These are phyloP conservation scores for Cryptomyrus ogoouensis DNA, from an alignment of 2,113 vertebrate species.

Conservation along the genomic window DNA sequence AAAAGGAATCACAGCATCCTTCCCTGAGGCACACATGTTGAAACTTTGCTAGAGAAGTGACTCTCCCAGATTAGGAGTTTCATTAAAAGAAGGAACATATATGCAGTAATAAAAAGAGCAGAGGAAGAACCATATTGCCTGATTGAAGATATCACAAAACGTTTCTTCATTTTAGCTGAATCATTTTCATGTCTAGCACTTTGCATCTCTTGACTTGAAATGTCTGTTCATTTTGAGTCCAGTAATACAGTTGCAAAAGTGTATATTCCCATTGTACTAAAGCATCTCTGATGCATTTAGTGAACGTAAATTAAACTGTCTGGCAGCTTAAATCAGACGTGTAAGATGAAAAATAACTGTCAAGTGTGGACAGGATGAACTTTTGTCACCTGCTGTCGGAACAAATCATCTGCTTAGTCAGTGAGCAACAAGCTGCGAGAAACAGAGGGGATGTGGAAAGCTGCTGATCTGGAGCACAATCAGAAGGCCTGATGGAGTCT, in stretches of 20 bases:
- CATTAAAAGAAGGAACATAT: neutral
- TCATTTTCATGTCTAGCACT: neutral
- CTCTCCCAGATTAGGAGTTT: neutral
- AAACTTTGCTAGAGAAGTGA: neutral
- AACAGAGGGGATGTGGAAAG: neutral
- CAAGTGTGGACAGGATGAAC: neutral
- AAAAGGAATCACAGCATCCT: neutral
- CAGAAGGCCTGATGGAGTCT: neutral
- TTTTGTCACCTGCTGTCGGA: conserved; percentile 12
- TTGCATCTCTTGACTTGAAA: neutral
- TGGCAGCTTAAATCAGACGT: neutral
- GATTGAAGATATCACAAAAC: neutral
- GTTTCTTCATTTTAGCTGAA: neutral
- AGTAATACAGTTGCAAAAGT: neutral
- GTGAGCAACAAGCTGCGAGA: neutral
- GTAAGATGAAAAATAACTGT: neutral
- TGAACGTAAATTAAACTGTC: neutral
- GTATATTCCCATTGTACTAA: neutral
- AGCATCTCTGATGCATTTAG: neutral
- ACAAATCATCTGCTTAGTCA: conserved; percentile 6
- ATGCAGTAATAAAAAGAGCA: neutral
- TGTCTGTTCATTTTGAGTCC: neutral
- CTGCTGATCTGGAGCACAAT: neutral
- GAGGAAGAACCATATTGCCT: neutral
- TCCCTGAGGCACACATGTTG: neutral